Evolutionary conservation across 2,113 vertebrate species (phyloP).

Genomic region (Anseranas semipalmata): DNA sequence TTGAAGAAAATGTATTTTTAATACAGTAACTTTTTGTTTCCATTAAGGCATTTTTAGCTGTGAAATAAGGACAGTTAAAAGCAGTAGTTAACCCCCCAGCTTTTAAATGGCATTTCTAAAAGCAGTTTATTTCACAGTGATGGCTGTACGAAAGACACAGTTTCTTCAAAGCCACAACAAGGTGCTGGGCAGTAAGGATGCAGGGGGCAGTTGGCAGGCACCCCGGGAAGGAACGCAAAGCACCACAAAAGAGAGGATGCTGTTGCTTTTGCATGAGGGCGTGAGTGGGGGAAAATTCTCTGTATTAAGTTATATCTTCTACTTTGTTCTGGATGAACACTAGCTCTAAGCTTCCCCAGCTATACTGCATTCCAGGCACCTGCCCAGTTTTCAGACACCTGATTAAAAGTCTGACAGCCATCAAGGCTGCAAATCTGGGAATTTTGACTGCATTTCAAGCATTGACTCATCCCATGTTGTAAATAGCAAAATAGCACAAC

Average conservation of each 20-base stretch:
- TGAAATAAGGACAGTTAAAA: constrained; percentile 6
- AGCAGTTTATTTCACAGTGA: neutral
- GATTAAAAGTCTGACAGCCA: neutral
- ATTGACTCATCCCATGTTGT: neutral
- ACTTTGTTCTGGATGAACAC: neutral
- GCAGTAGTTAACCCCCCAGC: neutral
- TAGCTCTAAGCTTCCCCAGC: neutral
- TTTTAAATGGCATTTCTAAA: neutral
- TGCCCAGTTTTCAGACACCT: neutral
- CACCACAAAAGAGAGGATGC: neutral
- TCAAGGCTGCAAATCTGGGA: neutral
- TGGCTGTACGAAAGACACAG: neutral
- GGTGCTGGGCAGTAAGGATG: neutral
- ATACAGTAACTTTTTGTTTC: constrained; percentile 17
- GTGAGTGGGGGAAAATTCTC: neutral
- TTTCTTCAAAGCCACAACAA: neutral
- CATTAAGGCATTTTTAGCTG: constrained; percentile 3
- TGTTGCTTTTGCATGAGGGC: neutral
- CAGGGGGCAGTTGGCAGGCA: neutral
- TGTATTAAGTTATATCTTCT: neutral
- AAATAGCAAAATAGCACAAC: neutral
- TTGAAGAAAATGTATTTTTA: constrained; percentile 21
- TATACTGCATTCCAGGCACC: neutral
- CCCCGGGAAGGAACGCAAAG: neutral
- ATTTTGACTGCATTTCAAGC: neutral